A percentile compares a stretch with the other conserved stretches of the same genome.
Evolutionary conservation across 1,140 invertebrate species (phyloP).

Genomic region (Brachionus rubens): DNA sequence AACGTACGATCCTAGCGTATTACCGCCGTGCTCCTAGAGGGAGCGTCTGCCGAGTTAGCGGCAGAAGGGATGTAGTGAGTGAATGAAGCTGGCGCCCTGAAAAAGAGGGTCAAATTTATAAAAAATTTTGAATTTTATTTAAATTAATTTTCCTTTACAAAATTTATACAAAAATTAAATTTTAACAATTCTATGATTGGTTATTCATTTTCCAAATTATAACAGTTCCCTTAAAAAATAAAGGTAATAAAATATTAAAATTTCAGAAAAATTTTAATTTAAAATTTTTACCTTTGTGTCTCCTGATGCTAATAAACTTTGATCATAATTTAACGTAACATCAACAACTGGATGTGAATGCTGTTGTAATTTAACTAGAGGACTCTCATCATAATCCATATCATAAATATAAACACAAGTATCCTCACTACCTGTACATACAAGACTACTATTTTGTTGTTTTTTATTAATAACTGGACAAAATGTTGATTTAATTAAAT

Average conservation of each 20-base stretch:
- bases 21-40: no score
- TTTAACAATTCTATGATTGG: no score
- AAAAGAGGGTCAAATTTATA: no score
- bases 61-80: no score
- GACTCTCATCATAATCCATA: constrained; percentile 68
- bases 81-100: no score
- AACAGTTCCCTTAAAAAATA: constrained; percentile 36
- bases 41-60: no score
- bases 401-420: constrained; percentile 75
- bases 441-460: constrained; percentile 30
- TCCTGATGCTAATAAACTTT: constrained; percentile 77
- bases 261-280: constrained; percentile 67
- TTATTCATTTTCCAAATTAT: constrained; percentile 44
- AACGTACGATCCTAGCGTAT: no score
- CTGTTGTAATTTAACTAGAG: constrained; percentile 75
- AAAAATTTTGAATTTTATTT: no score
- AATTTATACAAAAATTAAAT: no score
- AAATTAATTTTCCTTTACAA: no score
- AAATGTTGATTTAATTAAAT: neutral
- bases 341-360: constrained; percentile 77
- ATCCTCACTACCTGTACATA: constrained; percentile 43
- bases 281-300: constrained; percentile 80
- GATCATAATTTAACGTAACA: constrained; percentile 83
- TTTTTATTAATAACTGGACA: constrained; percentile 29
- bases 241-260: neutral